phyloP scores from a whole-genome alignment of 2,797 vertebrate genomes.

The Microhierax caerulescens region DNA sequence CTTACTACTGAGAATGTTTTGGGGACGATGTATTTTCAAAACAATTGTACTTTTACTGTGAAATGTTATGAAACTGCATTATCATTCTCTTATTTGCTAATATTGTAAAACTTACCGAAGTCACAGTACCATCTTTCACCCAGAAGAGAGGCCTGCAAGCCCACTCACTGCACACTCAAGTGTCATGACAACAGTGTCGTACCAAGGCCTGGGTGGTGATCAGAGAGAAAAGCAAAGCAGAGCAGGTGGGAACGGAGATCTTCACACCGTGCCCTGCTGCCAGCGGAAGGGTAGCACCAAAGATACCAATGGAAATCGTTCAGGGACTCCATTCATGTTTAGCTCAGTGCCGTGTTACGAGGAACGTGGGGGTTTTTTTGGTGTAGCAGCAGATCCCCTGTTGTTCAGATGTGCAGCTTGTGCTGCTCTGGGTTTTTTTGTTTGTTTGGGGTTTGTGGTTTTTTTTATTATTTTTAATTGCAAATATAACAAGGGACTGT shows the following conservation, averaged over 20 bases:
- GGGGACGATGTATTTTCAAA: not conserved
- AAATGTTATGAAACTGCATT: not conserved
- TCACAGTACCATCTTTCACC: not conserved
- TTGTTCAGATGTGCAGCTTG: not conserved
- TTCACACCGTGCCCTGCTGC: not conserved
- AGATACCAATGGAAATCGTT: not conserved
- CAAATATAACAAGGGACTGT: not conserved
- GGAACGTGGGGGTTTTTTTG: not conserved
- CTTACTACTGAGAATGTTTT: conserved; percentile 87
- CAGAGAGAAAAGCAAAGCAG: not conserved
- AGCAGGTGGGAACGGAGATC: not conserved
- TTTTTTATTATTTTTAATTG: no score
- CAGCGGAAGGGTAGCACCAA: not conserved
- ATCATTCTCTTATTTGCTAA: not conserved
- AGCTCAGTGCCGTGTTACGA: not conserved
- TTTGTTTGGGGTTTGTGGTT: no score
- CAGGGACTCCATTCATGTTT: not conserved
- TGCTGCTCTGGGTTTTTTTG: not conserved
- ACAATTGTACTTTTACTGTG: conserved; percentile 1
- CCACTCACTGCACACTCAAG: not conserved
- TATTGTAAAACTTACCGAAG: conserved; percentile 3
- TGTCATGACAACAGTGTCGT: not conserved
- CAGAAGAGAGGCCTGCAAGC: not conserved
- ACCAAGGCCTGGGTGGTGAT: not conserved
- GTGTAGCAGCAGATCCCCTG: not conserved